Conservation (phyloP, 2,888 invertebrate genomes). For the Drosophila mayaguana region DNA sequence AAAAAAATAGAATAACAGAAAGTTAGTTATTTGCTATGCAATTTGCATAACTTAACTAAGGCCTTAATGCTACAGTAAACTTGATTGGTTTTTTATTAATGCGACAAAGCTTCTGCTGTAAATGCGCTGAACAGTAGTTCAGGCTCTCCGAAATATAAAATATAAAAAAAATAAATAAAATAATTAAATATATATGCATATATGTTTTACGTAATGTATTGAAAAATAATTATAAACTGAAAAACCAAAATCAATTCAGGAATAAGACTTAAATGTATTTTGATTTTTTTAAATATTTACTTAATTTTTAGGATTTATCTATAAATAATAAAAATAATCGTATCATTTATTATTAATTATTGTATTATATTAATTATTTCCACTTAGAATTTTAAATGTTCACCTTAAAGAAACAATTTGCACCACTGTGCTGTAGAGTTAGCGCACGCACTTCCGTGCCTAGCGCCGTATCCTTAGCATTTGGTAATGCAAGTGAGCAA, state of each 20-base stretch:
- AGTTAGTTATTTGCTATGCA: constrained; percentile 3
- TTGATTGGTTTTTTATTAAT: constrained; percentile 13
- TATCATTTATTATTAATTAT: too few species aligned
- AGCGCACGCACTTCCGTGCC: constrained; percentile 52
- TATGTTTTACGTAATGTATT: too few species aligned
- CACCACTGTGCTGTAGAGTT: constrained; percentile 41
- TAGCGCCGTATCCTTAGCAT: constrained; percentile 55
- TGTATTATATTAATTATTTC: too few species aligned
- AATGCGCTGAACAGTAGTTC: not conserved
- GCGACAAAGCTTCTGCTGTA: not conserved
- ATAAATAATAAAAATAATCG: too few species aligned
- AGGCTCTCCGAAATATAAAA: too few species aligned
- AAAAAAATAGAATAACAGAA: not conserved
- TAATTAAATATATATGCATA: too few species aligned
- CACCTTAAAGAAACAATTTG: not conserved
- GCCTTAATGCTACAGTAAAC: constrained; percentile 14
- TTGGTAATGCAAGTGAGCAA: constrained; percentile 72
- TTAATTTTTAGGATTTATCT: too few species aligned
- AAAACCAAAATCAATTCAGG: too few species aligned
- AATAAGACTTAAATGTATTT: too few species aligned
- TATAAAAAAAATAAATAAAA: too few species aligned
- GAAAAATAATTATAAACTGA: too few species aligned
- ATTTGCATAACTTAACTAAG: constrained; percentile 18
- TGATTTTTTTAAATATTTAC: too few species aligned
- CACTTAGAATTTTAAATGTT: not conserved